Evolutionary conservation across 1,140 invertebrate genomes (phyloP).

Genomic region (Drepana arcuata): DNA sequence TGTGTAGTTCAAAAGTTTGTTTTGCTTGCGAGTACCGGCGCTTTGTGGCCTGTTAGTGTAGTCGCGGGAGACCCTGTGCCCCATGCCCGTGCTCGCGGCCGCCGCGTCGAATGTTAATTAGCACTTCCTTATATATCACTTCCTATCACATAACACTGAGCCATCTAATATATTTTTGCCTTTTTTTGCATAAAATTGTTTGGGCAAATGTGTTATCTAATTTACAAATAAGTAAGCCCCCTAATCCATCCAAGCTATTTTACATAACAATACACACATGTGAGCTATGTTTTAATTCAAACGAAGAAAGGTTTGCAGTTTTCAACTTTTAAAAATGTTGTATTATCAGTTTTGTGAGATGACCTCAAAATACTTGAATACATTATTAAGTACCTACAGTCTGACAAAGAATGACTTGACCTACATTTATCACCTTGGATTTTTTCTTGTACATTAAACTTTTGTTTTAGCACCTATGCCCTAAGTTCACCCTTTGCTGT

Average conservation of each 20-base stretch:
- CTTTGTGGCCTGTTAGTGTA: conserved; percentile 22
- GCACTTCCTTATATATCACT: conserved; percentile 58
- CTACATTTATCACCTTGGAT: conserved; percentile 33
- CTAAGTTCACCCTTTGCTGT: too few relatives aligned
- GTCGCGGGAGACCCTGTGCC: conserved; percentile 29
- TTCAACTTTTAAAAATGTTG: too few relatives aligned
- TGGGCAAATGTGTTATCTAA: too few relatives aligned
- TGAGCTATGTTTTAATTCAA: too few relatives aligned
- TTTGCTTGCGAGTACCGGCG: conserved; percentile 21
- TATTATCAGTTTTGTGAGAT: too few relatives aligned
- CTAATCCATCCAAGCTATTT: too few relatives aligned
- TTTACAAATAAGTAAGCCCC: too few relatives aligned
- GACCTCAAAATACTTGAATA: conserved; percentile 28
- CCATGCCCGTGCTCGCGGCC: conserved; percentile 39
- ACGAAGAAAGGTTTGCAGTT: too few relatives aligned
- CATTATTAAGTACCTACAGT: conserved; percentile 20
- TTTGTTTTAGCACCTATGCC: conserved; percentile 6
- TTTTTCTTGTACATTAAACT: conserved; percentile 25
- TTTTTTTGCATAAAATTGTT: too few relatives aligned
- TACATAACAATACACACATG: too few relatives aligned
- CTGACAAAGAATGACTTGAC: conserved; percentile 36
- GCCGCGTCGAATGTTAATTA: conserved; percentile 63
- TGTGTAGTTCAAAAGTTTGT: too few relatives aligned
- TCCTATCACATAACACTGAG: conserved; percentile 45
- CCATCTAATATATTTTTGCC: conserved; percentile 30